Percentiles rank a stretch among this genome's conserved stretches.
Conservation (phyloP, 2,888 invertebrate genomes). For the Rhaphigaster nebulosa region DNA sequence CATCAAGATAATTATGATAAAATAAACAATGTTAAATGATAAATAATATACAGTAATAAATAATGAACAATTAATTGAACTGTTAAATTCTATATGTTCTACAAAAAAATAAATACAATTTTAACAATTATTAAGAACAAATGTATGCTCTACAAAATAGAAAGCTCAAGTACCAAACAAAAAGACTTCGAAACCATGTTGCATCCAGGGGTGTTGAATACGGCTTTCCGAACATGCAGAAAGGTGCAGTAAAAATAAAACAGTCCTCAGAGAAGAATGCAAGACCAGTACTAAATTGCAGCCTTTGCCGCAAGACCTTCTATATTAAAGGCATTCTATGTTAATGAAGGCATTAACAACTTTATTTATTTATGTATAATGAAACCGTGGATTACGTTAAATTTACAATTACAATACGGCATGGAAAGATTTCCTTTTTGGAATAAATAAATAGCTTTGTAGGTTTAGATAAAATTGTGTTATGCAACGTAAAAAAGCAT, state of each 20-base stretch:
- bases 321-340: background rate
- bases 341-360: background rate
- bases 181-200: background rate
- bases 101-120: too few species aligned
- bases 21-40: too few species aligned
- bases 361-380: background rate
- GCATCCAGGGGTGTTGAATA: background rate
- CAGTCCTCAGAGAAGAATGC: background rate
- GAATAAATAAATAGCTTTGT: background rate
- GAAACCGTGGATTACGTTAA: background rate
- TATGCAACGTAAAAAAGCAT: too few species aligned
- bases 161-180: background rate
- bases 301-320: background rate
- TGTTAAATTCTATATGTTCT: too few species aligned
- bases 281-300: background rate
- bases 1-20: too few species aligned
- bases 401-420: background rate
- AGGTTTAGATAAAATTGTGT: background rate
- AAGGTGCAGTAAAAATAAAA: conserved; percentile 3
- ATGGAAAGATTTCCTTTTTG: background rate
- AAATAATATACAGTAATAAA: too few species aligned
- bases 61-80: too few species aligned
- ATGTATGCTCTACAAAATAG: background rate
- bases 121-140: too few species aligned
- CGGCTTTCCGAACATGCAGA: conserved; percentile 1